phyloP scores from a whole-genome alignment of 2,888 invertebrate genomes.

The Rhynchonema sp. region DNA sequence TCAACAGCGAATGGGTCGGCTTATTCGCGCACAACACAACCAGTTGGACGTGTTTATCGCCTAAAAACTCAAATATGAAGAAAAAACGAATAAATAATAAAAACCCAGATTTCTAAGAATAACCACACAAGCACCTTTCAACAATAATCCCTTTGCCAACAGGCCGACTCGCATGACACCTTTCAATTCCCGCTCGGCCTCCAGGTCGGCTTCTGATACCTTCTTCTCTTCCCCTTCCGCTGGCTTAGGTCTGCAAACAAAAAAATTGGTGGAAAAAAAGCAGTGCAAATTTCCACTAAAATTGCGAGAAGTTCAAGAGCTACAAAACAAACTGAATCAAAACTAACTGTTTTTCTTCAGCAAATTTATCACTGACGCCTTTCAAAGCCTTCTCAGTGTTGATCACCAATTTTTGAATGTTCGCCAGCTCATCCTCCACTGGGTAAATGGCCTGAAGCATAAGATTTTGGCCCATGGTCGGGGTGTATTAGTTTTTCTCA shows the following conservation, averaged over 20 bases:
- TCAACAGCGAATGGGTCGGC: conserved; percentile 57
- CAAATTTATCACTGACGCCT: conserved; percentile 69
- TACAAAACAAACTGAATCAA: too few species aligned
- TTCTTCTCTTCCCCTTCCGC: not conserved
- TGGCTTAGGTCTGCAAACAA: too few species aligned
- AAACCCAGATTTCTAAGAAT: too few species aligned
- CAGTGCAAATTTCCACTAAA: too few species aligned
- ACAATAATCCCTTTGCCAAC: conserved; percentile 62
- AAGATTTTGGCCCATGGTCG: too few species aligned
- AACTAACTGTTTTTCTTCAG: too few species aligned
- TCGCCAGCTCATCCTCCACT: conserved; percentile 52
- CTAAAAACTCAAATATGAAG: too few species aligned
- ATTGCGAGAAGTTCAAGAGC: too few species aligned
- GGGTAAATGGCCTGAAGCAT: conserved; percentile 71
- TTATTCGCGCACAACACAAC: conserved; percentile 84
- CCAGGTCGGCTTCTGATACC: conserved; percentile 17
- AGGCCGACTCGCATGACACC: conserved; percentile 92
- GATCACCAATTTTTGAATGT: conserved; percentile 75
- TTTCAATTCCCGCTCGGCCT: conserved; percentile 53
- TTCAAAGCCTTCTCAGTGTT: conserved; percentile 82
- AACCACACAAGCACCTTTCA: conserved; percentile 47
- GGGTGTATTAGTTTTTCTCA: too few species aligned
- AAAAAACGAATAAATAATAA: too few species aligned
- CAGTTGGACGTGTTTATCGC: conserved; percentile 67
- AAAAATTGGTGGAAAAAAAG: too few species aligned